These are phyloP conservation scores for Listrodromus nycthemerus DNA, from an alignment of 2,888 invertebrate species.

Conservation along the genomic window DNA sequence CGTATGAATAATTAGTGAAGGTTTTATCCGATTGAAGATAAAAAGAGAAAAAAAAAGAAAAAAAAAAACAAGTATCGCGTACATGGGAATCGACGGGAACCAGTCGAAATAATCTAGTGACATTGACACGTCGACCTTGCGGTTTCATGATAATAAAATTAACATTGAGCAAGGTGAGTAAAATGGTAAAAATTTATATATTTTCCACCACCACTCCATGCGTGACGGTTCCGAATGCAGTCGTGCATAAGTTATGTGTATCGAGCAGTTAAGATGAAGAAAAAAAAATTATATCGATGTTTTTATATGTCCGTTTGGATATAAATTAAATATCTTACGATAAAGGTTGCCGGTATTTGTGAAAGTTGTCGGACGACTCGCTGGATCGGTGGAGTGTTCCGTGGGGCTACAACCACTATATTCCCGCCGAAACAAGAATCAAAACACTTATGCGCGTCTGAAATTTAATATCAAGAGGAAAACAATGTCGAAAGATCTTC, in stretches of 20 bases:
- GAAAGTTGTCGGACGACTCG: conserved; percentile 47
- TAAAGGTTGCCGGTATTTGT: conserved; percentile 26
- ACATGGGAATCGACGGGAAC: neutral
- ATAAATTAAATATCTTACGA: conserved; percentile 10
- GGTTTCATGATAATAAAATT: conserved; percentile 20
- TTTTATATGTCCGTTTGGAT: neutral
- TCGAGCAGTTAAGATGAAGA: conserved; percentile 1
- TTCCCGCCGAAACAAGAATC: neutral
- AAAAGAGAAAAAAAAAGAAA: conserved; percentile 6
- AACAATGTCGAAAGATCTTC: neutral
- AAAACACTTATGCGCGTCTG: neutral
- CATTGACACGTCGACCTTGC: conserved; percentile 1
- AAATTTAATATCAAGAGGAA: neutral
- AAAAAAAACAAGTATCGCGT: neutral
- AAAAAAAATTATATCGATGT: neutral
- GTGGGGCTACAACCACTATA: neutral
- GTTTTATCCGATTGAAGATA: neutral
- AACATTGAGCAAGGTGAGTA: conserved; percentile 43
- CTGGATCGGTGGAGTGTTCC: neutral
- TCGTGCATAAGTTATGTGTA: conserved; percentile 5
- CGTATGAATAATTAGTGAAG: conserved; percentile 2
- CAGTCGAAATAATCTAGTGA: conserved; percentile 41
- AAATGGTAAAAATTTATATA: neutral
- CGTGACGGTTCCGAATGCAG: neutral
- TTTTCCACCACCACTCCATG: neutral